A percentile compares a stretch with the other conserved stretches of the same genome.
These are phyloP conservation scores for Myripristis murdjan DNA, from an alignment of 2,797 vertebrate species.

Conservation along the genomic window DNA sequence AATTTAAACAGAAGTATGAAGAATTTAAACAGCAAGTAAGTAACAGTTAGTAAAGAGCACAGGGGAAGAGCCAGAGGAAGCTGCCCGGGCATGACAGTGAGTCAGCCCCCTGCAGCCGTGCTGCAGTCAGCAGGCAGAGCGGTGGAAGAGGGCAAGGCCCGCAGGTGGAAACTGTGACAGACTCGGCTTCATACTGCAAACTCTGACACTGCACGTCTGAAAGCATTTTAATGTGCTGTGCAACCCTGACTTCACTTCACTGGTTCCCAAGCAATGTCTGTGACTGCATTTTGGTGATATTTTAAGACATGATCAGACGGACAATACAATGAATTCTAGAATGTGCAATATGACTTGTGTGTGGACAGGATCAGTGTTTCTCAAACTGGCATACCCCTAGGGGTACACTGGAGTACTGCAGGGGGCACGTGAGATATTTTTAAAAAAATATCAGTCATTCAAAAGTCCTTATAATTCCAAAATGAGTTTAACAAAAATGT, in stretches of 20 bases:
- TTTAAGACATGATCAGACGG: background rate
- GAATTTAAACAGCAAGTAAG: too few relatives aligned
- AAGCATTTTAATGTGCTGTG: constrained; percentile 41
- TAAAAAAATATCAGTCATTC: too few relatives aligned
- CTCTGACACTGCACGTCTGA: constrained; percentile 28
- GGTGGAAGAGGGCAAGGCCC: constrained; percentile 12
- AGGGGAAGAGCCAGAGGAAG: too few relatives aligned
- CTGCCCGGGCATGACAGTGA: constrained; percentile 1
- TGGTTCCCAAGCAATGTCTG: background rate
- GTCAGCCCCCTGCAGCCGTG: background rate
- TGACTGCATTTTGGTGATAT: background rate
- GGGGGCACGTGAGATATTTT: too few relatives aligned
- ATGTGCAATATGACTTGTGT: background rate
- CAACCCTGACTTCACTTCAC: constrained; percentile 5
- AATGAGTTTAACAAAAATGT: too few relatives aligned
- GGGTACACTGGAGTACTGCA: too few relatives aligned
- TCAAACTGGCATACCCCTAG: too few relatives aligned
- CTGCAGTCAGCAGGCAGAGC: background rate
- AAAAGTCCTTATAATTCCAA: too few relatives aligned
- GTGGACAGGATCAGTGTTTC: background rate
- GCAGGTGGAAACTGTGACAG: constrained; percentile 14
- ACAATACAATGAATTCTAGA: background rate
- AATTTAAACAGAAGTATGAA: too few relatives aligned
- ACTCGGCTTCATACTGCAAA: too few relatives aligned
- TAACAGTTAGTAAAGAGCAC: too few relatives aligned